Evolutionary conservation across 2,797 vertebrate species (phyloP).

Genomic region (Cacajao melanocephalus): DNA sequence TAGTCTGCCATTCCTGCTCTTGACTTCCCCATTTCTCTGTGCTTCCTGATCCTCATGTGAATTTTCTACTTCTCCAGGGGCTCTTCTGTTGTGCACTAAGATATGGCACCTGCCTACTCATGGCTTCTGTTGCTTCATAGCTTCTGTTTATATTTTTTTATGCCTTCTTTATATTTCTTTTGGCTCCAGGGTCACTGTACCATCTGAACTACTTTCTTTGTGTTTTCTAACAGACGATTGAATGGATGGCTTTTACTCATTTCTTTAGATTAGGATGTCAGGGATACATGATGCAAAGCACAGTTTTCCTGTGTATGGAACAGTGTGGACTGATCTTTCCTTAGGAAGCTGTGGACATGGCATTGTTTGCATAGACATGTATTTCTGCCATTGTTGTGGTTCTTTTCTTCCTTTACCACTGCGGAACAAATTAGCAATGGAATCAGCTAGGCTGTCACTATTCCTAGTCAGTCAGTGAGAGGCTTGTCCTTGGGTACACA

Average conservation of each 20-base stretch:
- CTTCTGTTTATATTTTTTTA: background rate
- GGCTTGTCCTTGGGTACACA: background rate
- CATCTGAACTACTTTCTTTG: conserved; percentile 9
- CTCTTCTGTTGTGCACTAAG: background rate
- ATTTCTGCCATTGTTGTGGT: background rate
- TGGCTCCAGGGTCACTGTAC: background rate
- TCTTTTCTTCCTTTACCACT: background rate
- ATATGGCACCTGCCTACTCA: background rate
- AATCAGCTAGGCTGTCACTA: background rate
- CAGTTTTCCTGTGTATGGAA: background rate
- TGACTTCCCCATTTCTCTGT: background rate
- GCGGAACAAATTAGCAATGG: background rate
- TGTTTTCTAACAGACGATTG: background rate
- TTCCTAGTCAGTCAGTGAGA: background rate
- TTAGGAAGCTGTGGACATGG: background rate
- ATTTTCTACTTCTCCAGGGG: background rate
- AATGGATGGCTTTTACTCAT: background rate
- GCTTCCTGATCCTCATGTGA: background rate
- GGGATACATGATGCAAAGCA: background rate
- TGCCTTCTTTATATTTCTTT: conserved; percentile 22
- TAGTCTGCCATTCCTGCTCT: background rate
- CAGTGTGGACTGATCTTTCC: background rate
- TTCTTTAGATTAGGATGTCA: background rate
- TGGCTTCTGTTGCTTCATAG: background rate
- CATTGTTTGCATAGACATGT: background rate